phyloP scores from a whole-genome alignment of 2,797 vertebrate species.

The Anisognathus igniventris region DNA sequence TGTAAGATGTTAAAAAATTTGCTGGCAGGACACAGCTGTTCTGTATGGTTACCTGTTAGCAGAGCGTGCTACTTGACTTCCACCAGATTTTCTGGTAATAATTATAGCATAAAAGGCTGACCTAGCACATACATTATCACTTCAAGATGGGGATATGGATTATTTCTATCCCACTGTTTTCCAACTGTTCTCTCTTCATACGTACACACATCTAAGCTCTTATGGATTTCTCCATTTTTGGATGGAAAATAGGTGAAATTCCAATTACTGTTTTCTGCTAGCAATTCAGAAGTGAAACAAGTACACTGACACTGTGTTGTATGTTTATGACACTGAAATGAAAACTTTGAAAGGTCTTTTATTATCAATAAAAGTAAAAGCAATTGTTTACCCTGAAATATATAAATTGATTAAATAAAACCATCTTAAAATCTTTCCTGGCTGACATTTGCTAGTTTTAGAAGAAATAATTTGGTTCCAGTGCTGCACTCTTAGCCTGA shows the following conservation, averaged over 20 bases:
- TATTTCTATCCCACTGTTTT: conserved; percentile 8
- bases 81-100: conserved; percentile 3
- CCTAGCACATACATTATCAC: not conserved
- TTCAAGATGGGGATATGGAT: not conserved
- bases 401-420: not conserved
- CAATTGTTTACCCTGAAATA: not conserved
- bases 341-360: not conserved
- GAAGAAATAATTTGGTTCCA: not conserved
- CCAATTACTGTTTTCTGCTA: not conserved
- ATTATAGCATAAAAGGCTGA: not conserved
- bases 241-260: not conserved
- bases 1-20: not conserved
- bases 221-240: not conserved
- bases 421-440: not conserved
- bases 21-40: not conserved
- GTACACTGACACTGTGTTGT: not conserved
- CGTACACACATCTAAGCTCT: not conserved
- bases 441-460: not conserved
- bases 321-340: not conserved
- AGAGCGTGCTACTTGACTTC: not conserved
- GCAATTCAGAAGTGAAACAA: not conserved
- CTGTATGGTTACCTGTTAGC: not conserved
- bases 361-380: not conserved
- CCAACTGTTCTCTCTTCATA: not conserved
- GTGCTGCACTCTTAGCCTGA: not conserved